Evolutionary conservation across 2,797 vertebrate genomes (phyloP), one percentile per base, ranked within the genome.

Genomic region (Macropus fuliginosus): DNA sequence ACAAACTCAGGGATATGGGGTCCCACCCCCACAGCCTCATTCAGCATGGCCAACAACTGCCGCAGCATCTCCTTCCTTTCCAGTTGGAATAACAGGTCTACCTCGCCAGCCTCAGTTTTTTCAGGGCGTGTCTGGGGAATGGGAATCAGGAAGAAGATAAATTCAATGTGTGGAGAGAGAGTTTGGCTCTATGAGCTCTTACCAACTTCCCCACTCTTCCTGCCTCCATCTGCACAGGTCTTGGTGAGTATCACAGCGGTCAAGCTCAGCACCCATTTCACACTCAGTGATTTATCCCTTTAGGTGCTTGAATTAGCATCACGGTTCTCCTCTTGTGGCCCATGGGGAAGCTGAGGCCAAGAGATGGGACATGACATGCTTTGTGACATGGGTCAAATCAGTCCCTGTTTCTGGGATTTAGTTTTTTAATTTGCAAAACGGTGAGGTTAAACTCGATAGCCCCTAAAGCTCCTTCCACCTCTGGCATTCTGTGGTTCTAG

Each of bases 41-140:
- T 97, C 92, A 99, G 97, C 59, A 98, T 55, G 24, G 96, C 55
- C 96, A 99, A 96, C 55, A 99, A 96, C 91, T 98, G 98, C 97
- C 98, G 98, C 94, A 99, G 98, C 97, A 99, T 98, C 94, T 98
- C 98, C 96, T 97, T 99, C 94, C 97, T 92, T 87, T 95, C 96
- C 56, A 96, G 81, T n/a, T 97, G 97, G 91, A 97, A 95, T 3
- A 54, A 29, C 0, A 95, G 9, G 0, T 97, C 93, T 0, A 74
- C 74, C 5, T 96, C 52, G 0, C 93, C 24, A 0, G 96, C 95
- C 9, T 95, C 92, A 0, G 96, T 92, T 0, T 96, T 55, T 0
- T 50, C 66, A 0, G 95, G 34, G 10, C 14, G 91, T 81, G 97
- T 97, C 97, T 98, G 66, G 66, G 34, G 34, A 3, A 34, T 46